phyloP scores from a whole-genome alignment of 2,888 invertebrate genomes.

The Leptarthrus brevirostris region DNA sequence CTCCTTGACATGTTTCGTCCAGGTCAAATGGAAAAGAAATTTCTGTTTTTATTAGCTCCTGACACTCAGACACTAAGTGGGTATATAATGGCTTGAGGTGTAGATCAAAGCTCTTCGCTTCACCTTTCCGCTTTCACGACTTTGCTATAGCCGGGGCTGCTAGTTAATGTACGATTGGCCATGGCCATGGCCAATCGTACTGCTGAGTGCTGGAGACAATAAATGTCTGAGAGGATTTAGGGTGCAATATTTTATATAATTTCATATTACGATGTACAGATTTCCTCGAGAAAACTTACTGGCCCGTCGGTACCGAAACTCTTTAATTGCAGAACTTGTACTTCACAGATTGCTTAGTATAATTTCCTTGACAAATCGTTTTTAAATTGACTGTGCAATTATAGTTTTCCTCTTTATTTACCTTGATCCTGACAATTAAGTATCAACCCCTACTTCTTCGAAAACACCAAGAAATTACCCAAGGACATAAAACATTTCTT shows the following conservation, averaged over 20 bases:
- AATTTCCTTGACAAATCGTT: too few relatives aligned
- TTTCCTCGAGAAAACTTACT: too few relatives aligned
- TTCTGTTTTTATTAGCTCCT: constrained; percentile 48
- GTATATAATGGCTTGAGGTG: constrained; percentile 47
- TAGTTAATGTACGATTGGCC: neutral
- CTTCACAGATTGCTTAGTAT: too few relatives aligned
- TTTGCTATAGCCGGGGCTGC: neutral
- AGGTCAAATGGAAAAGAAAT: constrained; percentile 47
- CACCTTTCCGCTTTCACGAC: constrained; percentile 18
- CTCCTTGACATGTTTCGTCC: constrained; percentile 45
- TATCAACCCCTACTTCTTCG: neutral
- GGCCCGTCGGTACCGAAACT: too few relatives aligned
- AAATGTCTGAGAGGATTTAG: constrained; percentile 54
- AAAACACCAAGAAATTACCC: neutral
- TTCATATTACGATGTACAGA: constrained; percentile 27
- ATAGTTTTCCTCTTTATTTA: neutral
- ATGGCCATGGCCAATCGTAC: too few relatives aligned
- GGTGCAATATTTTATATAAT: constrained; percentile 51
- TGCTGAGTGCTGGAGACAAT: constrained; percentile 52
- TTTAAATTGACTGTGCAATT: neutral
- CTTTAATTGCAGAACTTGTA: too few relatives aligned
- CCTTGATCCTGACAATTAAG: neutral
- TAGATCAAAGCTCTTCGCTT: constrained; percentile 20
- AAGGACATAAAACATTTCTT: constrained; percentile 45
- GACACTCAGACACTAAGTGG: constrained; percentile 45